Conservation (phyloP, 2,113 vertebrate genomes). For the Regulus satrapa region DNA sequence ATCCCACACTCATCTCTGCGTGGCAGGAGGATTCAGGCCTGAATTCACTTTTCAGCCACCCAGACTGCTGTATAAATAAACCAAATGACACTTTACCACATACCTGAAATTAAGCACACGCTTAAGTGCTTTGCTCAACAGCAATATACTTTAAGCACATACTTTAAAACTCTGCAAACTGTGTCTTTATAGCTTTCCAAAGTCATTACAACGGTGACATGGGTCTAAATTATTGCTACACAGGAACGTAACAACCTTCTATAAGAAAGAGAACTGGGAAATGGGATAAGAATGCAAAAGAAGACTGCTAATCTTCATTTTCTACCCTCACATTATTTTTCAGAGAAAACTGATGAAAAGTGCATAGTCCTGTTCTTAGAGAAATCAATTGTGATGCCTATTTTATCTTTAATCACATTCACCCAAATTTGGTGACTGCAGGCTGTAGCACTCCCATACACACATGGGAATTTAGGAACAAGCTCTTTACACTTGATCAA, state of each 20-base stretch:
- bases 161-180: slow-evolving; percentile 57
- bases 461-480: neutral
- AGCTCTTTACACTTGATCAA: neutral
- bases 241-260: neutral
- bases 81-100: neutral
- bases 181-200: slow-evolving; percentile 48
- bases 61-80: slow-evolving; percentile 15
- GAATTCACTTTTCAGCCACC: neutral
- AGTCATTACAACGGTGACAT: slow-evolving; percentile 9
- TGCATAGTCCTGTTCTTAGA: neutral
- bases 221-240: slow-evolving; percentile 26
- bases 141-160: slow-evolving; percentile 62
- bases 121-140: slow-evolving; percentile 56
- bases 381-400: neutral
- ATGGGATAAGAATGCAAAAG: neutral
- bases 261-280: neutral
- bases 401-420: neutral
- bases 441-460: neutral
- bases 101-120: slow-evolving; percentile 48
- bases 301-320: neutral
- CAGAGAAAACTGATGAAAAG: neutral
- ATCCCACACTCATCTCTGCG: neutral
- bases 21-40: neutral
- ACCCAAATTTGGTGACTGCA: neutral
- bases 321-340: neutral